A percentile compares a stretch with the other conserved stretches of the same genome.
Evolutionary conservation across 2,888 invertebrate species (phyloP).

Genomic region (Hesperia comma): DNA sequence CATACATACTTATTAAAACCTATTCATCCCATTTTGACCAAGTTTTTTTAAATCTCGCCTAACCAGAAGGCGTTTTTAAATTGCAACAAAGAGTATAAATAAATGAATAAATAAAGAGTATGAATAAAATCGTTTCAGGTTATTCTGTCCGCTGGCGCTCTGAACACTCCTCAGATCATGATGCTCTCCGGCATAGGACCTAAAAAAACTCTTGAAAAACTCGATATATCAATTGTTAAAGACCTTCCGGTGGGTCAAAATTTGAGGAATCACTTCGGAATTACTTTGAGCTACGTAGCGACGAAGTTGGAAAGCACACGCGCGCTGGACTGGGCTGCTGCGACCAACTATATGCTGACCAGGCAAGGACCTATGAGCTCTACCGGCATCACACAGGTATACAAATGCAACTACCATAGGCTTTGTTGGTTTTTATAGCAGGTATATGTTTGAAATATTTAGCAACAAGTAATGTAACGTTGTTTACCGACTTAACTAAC

Average conservation of each 20-base stretch:
- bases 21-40: too few species aligned
- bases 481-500: too few species aligned
- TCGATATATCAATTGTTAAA: slow-evolving; percentile 84
- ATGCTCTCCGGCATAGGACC: slow-evolving; percentile 88
- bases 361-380: slow-evolving; percentile 85
- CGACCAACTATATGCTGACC: slow-evolving; percentile 81
- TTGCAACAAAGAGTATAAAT: too few species aligned
- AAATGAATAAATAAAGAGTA: too few species aligned
- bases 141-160: slow-evolving; percentile 85
- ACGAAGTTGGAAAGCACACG: slow-evolving; percentile 70
- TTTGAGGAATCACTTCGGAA: slow-evolving; percentile 44
- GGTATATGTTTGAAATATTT: not conserved
- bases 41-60: too few species aligned
- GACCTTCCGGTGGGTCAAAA: slow-evolving; percentile 88
- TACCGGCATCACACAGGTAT: slow-evolving; percentile 85
- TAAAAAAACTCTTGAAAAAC: slow-evolving; percentile 81
- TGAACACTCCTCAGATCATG: slow-evolving; percentile 87
- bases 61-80: too few species aligned
- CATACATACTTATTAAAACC: too few species aligned
- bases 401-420: too few species aligned
- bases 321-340: slow-evolving; percentile 83
- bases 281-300: slow-evolving; percentile 79
- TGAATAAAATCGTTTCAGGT: slow-evolving; percentile 58
- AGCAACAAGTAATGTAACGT: too few species aligned
- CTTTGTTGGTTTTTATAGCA: too few species aligned